Percentiles rank a stretch among this genome's conserved stretches.
These are phyloP conservation scores for Julus scandinavius DNA, from an alignment of 2,888 invertebrate genomes.

Conservation along the genomic window DNA sequence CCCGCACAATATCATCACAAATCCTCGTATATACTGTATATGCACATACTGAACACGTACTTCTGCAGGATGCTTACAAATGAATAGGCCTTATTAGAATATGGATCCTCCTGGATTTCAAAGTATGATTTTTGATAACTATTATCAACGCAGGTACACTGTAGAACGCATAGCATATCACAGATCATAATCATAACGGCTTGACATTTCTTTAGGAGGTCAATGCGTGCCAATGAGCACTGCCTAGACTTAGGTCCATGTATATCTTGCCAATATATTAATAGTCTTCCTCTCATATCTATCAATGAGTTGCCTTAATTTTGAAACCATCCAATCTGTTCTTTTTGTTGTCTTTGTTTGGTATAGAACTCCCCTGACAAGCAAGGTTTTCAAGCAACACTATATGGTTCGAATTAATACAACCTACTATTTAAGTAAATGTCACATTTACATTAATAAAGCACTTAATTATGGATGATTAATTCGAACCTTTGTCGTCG, in stretches of 20 bases:
- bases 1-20: neutral
- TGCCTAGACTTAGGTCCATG: neutral
- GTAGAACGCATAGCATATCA: conserved; percentile 37
- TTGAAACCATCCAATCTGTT: neutral
- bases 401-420: neutral
- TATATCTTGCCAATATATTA: conserved; percentile 40
- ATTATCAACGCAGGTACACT: neutral
- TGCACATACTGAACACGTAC: neutral
- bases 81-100: conserved; percentile 28
- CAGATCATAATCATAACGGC: neutral
- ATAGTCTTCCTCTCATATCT: conserved; percentile 34
- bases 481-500: neutral
- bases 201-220: neutral
- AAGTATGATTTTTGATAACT: conserved; percentile 27
- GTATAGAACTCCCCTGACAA: neutral
- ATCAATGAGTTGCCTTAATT: conserved; percentile 30
- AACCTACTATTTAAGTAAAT: neutral
- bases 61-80: neutral
- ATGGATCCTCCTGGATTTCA: neutral
- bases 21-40: neutral
- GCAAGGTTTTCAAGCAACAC: neutral
- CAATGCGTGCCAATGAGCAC: neutral
- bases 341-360: neutral
- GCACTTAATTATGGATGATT: neutral
- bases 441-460: neutral